phyloP scores from a whole-genome alignment of 2,888 invertebrate species.

The Junonia oenone region DNA sequence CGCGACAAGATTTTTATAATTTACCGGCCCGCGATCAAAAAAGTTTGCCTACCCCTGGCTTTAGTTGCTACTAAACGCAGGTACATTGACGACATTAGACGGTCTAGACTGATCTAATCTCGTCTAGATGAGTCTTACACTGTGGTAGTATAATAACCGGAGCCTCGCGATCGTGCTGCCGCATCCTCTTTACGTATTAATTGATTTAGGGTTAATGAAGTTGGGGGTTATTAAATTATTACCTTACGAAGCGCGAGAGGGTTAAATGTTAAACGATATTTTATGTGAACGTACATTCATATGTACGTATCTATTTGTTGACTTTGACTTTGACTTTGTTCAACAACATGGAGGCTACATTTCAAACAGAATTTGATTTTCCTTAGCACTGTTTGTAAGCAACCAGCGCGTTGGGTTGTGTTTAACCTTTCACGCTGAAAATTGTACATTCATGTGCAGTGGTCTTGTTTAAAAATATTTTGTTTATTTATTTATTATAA shows the following conservation, averaged over 20 bases:
- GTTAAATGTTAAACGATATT: no score
- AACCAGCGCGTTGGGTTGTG: neutral
- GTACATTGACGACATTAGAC: no score
- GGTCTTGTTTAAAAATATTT: no score
- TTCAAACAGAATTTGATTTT: constrained; percentile 2
- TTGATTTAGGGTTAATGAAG: constrained; percentile 21
- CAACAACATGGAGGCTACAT: neutral
- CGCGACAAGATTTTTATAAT: no score
- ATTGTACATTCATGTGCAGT: neutral
- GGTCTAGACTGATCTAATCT: neutral
- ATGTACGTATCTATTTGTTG: no score
- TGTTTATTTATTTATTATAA: no score
- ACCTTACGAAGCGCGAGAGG: neutral
- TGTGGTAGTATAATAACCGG: neutral
- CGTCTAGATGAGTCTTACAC: neutral
- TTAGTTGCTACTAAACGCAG: no score
- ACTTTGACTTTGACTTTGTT: neutral
- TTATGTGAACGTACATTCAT: no score
- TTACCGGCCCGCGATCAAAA: no score
- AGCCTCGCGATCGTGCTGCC: constrained; percentile 11
- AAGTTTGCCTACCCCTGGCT: no score
- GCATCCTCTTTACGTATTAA: constrained; percentile 23
- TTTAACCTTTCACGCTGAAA: neutral
- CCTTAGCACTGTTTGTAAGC: neutral
- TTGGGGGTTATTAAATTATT: constrained; percentile 17